These are phyloP conservation scores for Solenodon paradoxus DNA, from an alignment of 2,113 vertebrate species.

Conservation along the genomic window DNA sequence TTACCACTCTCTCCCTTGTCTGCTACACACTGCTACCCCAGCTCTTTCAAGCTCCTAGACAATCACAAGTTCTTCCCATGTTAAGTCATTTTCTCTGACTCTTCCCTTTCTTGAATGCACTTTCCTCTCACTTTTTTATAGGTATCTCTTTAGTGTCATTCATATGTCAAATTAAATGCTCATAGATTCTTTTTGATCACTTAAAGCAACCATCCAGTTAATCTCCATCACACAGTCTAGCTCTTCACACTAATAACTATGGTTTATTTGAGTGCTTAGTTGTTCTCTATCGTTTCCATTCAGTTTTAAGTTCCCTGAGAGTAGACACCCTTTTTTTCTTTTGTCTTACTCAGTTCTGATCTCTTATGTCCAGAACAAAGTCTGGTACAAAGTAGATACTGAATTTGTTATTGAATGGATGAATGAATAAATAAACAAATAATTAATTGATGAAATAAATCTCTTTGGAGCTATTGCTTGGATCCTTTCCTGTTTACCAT, in stretches of 20 bases:
- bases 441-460: neutral
- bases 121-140: neutral
- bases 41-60: neutral
- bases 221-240: neutral
- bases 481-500: neutral
- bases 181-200: neutral
- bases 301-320: neutral
- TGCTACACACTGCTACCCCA: neutral
- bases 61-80: neutral
- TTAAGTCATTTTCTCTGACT: neutral
- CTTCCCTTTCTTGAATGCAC: neutral
- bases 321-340: neutral
- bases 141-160: neutral
- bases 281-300: neutral
- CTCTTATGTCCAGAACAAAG: neutral
- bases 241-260: neutral
- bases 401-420: neutral
- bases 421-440: too few relatives aligned
- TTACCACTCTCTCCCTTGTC: neutral
- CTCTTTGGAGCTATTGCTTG: neutral
- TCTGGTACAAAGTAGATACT: neutral
- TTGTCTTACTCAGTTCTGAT: neutral
- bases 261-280: neutral
- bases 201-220: neutral
- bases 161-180: neutral